Evolutionary conservation across 2,888 invertebrate genomes (phyloP), one percentile per base, ranked within the genome.

Genomic region (Schizotus pectinicornis): DNA sequence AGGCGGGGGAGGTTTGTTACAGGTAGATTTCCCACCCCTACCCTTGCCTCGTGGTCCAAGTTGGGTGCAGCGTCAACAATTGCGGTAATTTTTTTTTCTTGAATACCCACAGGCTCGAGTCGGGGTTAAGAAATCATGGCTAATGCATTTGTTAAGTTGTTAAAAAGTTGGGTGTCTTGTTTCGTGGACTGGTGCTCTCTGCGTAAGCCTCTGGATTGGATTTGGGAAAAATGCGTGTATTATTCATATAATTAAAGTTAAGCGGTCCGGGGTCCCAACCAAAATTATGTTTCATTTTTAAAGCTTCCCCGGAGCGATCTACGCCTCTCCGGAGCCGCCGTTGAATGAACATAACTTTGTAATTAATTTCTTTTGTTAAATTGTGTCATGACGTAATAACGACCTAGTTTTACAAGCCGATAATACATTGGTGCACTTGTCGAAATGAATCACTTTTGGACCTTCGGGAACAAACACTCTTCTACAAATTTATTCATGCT

Each of bases 401-500:
- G 31, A 48, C 11, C n/a, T 7, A 38, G 37, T 48, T 37, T 38
- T 38, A 37, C 31, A 38, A 31, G 38, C 38, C 38, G 38, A 38
- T 12, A 38, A 38, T 38, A 30, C 11, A n/a, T n/a, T n/a, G 37
- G 9, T 37, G 37, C 22, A 13, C 37, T 11, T 12, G 37, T 37
- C 12, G 35, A 34, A 36, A 33, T 22, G 36, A 46, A 33, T 33
- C 35, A 46, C 36, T n/a, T 12, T 46, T 32, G 41, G 13, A n/a
- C 41, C 48, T 53, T 48, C 52, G 22, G 22, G 22, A 22, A 22
- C 22, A 22, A 58, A 41, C 56, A 57, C 57, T 52, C 43, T 53
- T 53, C 57, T 48, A 59, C 45, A 59, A 54, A 59, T 59, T 59
- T 59, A 59, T 59, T 59, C 59, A 54, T 48, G 59, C 59, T 45